Base-by-base conservation (phyloP, 2,113 vertebrate genomes). In the Pampusana beccarii region DNA sequence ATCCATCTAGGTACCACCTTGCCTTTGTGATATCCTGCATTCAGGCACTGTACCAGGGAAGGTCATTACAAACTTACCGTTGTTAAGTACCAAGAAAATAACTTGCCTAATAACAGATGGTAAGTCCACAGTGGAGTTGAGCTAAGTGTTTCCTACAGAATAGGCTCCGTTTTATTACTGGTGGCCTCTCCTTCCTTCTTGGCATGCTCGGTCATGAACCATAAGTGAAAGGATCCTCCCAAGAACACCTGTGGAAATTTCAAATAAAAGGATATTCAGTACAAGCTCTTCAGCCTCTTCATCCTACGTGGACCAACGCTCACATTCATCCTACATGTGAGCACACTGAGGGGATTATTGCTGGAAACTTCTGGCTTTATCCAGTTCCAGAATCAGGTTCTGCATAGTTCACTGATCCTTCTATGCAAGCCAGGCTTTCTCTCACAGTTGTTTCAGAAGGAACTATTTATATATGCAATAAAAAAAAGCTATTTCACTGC, bases 391-490 rank as follows among this genome's bases (percentile, higher is more conserved):
- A 60, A 79, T 15, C 67, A 64, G 8, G 58, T 70, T 58, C 40
- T 83, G 13, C 5, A 1, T 38, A 24, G 57, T 73, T 54, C 60
- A 86, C 48, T 28, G 70, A 9, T 46, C 71, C 61, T 70, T 58
- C 87, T 40, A 5, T 17, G 34, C 36, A 73, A 94, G 50, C 38
- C 29, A 50, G 58, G 42, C 62, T 90, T 62, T 46, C 18, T 86
- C 29, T 77, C 58, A 57, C 66, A 40, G 46, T 80, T 79, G 67
- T 80, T 95, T 95, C 56, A 88, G 51, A 93, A 24, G 28, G 34
- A 86, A 74, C 6, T 38, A 50, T 85, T 94, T 92, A 88, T 77
- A 94, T 3, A 53, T 33, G 56, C 38, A 92, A 66, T 95, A 94
- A 94, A 80, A 94, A 80, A 95, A 85, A 78, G 38, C 71, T 83